Percentiles rank a stretch among this genome's conserved stretches.
Conservation (phyloP, 2,113 vertebrate genomes). For the Meleagris gallopavo region DNA sequence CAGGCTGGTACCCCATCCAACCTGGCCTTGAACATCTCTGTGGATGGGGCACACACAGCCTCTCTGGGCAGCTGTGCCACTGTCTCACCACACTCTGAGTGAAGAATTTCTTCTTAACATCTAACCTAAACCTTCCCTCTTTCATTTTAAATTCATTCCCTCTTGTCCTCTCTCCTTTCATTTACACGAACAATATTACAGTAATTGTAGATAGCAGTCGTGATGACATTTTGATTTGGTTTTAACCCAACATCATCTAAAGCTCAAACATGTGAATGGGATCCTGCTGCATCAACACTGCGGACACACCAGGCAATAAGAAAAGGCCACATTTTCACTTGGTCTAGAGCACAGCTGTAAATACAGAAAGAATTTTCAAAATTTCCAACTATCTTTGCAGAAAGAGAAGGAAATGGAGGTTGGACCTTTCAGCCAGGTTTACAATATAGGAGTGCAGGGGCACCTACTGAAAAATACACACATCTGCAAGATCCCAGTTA, state of each 20-base stretch:
- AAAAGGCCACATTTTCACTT: neutral
- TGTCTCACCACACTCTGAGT: too few species aligned
- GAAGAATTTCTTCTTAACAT: too few species aligned
- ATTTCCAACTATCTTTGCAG: neutral
- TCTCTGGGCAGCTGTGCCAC: too few species aligned
- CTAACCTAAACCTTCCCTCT: too few species aligned
- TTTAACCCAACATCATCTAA: neutral
- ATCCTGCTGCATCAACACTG: neutral
- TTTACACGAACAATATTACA: neutral
- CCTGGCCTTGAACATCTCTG: too few species aligned
- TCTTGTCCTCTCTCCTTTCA: neutral
- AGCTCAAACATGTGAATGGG: accelerated
- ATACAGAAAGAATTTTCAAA: accelerated
- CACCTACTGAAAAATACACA: accelerated
- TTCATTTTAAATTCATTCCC: too few species aligned
- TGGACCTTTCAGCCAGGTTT: neutral
- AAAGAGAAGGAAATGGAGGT: neutral
- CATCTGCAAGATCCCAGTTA: neutral
- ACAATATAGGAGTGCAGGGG: neutral
- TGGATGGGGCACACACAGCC: too few species aligned
- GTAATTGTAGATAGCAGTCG: neutral
- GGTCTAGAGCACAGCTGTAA: neutral
- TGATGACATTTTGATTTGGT: neutral
- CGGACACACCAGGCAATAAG: neutral
- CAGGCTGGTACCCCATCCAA: too few species aligned